Conservation (phyloP, 1,140 invertebrate species). For the Papilio dardanus region DNA sequence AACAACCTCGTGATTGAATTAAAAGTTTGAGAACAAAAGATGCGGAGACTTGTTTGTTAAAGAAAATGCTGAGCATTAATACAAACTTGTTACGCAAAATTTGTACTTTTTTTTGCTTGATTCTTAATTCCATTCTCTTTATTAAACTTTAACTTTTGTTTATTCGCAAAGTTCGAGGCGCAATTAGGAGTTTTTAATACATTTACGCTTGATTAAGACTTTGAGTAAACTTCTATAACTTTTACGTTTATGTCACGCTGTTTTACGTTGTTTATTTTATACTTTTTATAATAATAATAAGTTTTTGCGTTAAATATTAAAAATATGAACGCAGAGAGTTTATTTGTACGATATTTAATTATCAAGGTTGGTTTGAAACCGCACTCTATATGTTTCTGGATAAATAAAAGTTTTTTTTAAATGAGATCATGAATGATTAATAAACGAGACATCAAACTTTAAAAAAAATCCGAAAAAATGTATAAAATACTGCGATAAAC, state of each 20-base stretch:
- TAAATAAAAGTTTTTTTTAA: too few relatives aligned
- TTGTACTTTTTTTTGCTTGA: constrained; percentile 27
- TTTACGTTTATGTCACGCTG: constrained; percentile 10
- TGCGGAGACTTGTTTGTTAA: constrained; percentile 10
- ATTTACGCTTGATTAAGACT: constrained; percentile 17
- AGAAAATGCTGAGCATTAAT: constrained; percentile 22
- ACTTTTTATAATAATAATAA: too few relatives aligned
- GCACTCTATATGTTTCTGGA: too few relatives aligned
- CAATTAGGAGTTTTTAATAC: constrained; percentile 27
- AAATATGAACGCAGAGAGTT: too few relatives aligned
- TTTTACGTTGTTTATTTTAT: not conserved
- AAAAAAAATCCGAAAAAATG: too few relatives aligned
- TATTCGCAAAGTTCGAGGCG: constrained; percentile 26
- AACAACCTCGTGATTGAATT: constrained; percentile 21
- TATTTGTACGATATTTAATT: too few relatives aligned
- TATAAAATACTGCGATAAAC: too few relatives aligned
- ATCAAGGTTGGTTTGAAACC: too few relatives aligned
- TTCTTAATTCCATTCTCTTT: constrained; percentile 29
- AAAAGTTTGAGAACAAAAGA: constrained; percentile 26
- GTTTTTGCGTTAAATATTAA: too few relatives aligned
- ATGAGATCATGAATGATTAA: too few relatives aligned
- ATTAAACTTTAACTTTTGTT: constrained; percentile 35
- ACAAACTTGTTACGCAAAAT: constrained; percentile 27
- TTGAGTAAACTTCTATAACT: constrained; percentile 4
- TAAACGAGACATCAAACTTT: too few relatives aligned